Evolutionary conservation across 1,140 invertebrate species (phyloP).

Genomic region (Drosophila arizonae): DNA sequence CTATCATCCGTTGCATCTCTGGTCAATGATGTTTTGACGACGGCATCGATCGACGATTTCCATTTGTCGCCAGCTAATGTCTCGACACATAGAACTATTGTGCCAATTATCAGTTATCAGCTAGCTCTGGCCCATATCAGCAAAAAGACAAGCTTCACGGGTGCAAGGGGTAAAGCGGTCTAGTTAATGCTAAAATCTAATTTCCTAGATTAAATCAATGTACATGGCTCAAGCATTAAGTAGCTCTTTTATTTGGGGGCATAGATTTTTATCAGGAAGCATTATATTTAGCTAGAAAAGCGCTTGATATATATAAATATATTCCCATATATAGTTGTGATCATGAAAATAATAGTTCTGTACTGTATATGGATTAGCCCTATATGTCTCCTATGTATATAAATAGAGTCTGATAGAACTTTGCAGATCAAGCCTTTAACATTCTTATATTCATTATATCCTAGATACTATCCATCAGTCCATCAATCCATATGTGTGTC

Average conservation of each 20-base stretch:
- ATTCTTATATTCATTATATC: no score
- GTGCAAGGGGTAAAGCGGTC: slow-evolving; percentile 5
- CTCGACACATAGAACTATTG: slow-evolving; percentile 26
- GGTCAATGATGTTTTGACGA: slow-evolving; percentile 39
- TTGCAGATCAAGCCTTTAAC: no score
- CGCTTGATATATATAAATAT: no score
- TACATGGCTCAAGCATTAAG: neutral
- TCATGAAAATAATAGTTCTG: no score
- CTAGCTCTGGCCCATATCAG: no score
- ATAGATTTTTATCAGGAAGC: no score
- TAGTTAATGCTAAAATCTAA: slow-evolving; percentile 13
- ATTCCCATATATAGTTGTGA: no score
- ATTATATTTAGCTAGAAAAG: no score
- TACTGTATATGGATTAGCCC: no score
- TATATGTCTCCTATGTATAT: no score
- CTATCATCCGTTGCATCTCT: slow-evolving; percentile 18
- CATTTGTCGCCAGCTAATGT: slow-evolving; percentile 17
- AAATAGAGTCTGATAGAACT: neutral
- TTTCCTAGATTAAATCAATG: slow-evolving; percentile 5
- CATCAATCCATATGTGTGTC: no score
- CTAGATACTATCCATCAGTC: no score
- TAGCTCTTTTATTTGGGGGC: neutral
- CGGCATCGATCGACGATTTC: slow-evolving; percentile 12
- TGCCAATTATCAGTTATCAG: slow-evolving; percentile 16
- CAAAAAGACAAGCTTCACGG: neutral